Percentiles rank a stretch among this genome's conserved stretches.
Evolutionary conservation across 2,113 vertebrate genomes (phyloP).

Genomic region (Trogon surrucura): DNA sequence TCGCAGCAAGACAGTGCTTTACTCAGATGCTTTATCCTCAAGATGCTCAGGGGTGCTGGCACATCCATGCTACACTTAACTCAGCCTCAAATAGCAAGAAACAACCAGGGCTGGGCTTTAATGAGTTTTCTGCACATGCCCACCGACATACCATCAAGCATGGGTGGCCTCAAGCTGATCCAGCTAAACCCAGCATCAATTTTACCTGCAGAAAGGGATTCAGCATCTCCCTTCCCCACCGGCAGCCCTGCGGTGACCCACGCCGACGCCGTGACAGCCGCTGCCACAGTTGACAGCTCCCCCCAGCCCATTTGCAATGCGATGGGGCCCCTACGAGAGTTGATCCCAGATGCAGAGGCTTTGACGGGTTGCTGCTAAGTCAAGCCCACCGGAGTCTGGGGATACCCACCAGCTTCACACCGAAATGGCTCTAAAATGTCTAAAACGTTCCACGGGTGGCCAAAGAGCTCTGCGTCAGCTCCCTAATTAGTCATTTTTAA

Average conservation of each 20-base stretch:
- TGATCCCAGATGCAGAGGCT: not conserved
- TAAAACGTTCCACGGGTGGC: not conserved
- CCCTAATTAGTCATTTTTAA: not conserved
- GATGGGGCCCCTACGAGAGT: not conserved
- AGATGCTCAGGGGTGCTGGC: not conserved
- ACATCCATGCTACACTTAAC: not conserved
- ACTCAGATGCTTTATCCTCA: not conserved
- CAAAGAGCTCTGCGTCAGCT: not conserved
- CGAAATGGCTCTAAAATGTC: not conserved
- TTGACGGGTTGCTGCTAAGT: not conserved
- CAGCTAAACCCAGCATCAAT: not conserved
- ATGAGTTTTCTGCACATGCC: rapidly evolving
- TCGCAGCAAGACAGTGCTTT: not conserved
- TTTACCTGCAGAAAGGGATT: not conserved
- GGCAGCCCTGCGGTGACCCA: not conserved
- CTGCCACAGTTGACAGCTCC: not conserved
- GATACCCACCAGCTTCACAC: not conserved
- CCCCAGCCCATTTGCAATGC: not conserved
- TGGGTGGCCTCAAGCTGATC: not conserved
- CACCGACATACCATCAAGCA: not conserved
- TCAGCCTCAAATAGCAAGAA: not conserved
- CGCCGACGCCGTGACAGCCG: not conserved
- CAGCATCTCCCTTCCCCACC: not conserved
- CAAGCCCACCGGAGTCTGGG: not conserved
- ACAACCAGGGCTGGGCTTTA: not conserved